Evolutionary conservation across 2,888 invertebrate species (phyloP), one percentile per base, ranked within the genome.

Genomic region (Spodoptera exigua): DNA sequence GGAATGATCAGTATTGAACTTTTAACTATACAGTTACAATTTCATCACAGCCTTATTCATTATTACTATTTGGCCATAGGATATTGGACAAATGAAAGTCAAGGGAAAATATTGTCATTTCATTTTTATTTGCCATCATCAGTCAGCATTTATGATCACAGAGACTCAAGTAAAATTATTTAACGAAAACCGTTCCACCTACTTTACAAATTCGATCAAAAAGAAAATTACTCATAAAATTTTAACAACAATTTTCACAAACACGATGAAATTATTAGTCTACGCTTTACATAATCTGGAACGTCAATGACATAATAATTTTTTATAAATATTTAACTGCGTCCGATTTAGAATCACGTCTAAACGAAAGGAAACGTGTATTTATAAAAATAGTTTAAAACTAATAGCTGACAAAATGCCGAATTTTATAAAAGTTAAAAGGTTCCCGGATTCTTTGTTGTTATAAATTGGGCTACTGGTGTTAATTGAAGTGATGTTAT

Each of bases 351-450:
- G 17, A 32, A 1, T 14, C 11, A 17, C 39, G 10, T 37, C 40
- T 16, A 41, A 48, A 7, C 16, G 0, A 17, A 16, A 52, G 43
- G 58, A 67, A 70, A 53, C 17, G 18, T 35, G 35, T 11, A 3
- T 11, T 69, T 58, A n/a, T 47, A 18, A 55, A 64, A 69, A 60
- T 65, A 61, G 58, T 55, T 58, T 56, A 53, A 21, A 41, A 27
- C 46, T 48, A 68, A 44, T 60, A 57, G 57, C 53, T 62, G 21
- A 70, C 40, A 45, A 39, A 57, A 54, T n/a, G 9, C 9, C 21
- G 17, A 57, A 56, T 43, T 54, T 45, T 61, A 52, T 52, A 39
- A 45, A 47, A 61, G 40, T 54, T 48, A 53, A 63, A 57, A 55
- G 47, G 53, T 46, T 41, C 35, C 49, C 47, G 36, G 14, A 56